Conservation (phyloP, 2,797 vertebrate species). For the Pipistrellus kuhlii region DNA sequence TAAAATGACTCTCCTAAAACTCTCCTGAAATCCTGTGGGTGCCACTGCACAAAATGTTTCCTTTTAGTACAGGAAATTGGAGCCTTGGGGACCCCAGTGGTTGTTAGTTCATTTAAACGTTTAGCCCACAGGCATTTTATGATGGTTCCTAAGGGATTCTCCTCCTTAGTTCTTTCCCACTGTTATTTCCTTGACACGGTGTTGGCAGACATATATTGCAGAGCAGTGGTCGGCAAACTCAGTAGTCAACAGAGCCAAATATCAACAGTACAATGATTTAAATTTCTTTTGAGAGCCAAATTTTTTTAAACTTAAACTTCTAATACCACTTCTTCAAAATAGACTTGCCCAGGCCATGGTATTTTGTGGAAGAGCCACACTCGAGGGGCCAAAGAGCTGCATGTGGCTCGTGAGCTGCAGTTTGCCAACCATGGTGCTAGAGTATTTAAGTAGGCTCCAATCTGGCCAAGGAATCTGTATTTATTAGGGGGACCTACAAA, state of each 20-base stretch:
- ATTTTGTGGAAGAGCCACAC: no score
- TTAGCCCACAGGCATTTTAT: conserved; percentile 60
- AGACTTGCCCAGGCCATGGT: no score
- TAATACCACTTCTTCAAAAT: no score
- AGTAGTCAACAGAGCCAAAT: no score
- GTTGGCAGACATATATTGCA: background rate
- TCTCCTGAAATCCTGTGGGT: conserved; percentile 44
- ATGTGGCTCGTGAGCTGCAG: no score
- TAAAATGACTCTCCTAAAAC: conserved; percentile 60
- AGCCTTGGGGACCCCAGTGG: conserved; percentile 8
- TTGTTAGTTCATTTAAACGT: conserved; percentile 63
- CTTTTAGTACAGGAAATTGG: conserved; percentile 57
- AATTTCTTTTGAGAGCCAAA: no score
- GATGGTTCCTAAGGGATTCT: conserved; percentile 51
- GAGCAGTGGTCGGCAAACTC: background rate
- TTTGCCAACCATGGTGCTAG: background rate
- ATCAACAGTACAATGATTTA: no score
- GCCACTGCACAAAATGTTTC: conserved; percentile 52
- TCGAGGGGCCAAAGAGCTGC: no score
- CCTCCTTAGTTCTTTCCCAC: conserved; percentile 10
- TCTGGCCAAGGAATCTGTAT: background rate
- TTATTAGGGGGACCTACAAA: background rate
- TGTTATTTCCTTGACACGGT: conserved; percentile 27
- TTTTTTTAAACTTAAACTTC: no score
- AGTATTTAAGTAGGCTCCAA: conserved; percentile 17